Evolutionary conservation across 2,888 invertebrate species (phyloP).

Genomic region (Gryllus longicercus): DNA sequence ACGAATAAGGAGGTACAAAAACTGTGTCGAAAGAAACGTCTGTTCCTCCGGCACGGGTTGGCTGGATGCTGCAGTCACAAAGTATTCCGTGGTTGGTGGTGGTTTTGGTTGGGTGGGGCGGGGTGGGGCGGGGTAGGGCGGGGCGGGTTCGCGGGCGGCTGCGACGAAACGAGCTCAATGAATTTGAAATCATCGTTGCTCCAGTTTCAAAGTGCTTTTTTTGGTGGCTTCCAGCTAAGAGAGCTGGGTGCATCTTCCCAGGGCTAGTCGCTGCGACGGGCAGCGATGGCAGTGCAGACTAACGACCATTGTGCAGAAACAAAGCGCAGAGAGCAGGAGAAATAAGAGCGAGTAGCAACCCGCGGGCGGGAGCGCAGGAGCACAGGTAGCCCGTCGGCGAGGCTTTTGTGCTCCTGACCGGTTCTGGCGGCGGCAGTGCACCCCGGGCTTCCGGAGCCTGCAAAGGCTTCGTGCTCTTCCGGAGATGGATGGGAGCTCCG

Average conservation of each 20-base stretch:
- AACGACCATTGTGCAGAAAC: constrained; percentile 9
- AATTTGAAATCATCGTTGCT: constrained; percentile 9
- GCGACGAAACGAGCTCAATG: neutral
- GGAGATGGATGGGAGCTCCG: no score
- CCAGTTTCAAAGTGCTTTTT: constrained; percentile 2
- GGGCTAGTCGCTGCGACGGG: neutral
- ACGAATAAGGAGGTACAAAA: no score
- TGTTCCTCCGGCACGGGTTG: no score
- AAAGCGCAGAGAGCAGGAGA: neutral
- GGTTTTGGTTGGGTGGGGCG: no score
- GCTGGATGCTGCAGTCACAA: no score
- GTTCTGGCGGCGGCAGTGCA: constrained; percentile 17
- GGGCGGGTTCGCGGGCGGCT: no score
- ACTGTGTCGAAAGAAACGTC: no score
- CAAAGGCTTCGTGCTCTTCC: no score
- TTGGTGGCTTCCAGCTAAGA: neutral
- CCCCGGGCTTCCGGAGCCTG: neutral
- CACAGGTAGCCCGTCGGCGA: neutral
- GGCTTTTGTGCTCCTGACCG: neutral
- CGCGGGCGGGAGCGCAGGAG: neutral
- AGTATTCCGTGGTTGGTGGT: no score
- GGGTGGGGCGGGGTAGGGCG: no score
- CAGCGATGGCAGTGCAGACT: neutral
- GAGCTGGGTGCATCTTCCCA: neutral
- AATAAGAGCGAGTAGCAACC: neutral